phyloP scores from a whole-genome alignment of 2,888 invertebrate genomes.

The Druceiella hillmani region DNA sequence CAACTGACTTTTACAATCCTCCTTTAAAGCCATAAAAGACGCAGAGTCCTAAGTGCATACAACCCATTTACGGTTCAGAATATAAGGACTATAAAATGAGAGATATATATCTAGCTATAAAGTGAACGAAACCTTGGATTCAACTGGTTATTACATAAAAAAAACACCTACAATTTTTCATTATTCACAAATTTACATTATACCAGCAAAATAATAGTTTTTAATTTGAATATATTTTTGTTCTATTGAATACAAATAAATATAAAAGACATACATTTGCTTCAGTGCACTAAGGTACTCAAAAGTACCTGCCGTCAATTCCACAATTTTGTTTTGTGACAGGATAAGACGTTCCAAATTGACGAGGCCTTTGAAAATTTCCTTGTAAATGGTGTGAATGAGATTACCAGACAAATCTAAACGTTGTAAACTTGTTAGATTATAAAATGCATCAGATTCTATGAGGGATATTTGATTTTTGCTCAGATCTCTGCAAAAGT shows the following conservation, averaged over 20 bases:
- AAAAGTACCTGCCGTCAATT: conserved; percentile 66
- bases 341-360: conserved; percentile 66
- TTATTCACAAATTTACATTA: too few species aligned
- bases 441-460: conserved; percentile 68
- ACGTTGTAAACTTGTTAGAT: conserved; percentile 63
- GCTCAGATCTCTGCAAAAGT: conserved; percentile 65
- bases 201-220: not conserved
- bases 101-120: too few species aligned
- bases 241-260: conserved; percentile 14
- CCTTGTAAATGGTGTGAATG: conserved; percentile 61
- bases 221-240: conserved; percentile 16
- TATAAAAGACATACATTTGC: conserved; percentile 60
- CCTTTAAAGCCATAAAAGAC: too few species aligned
- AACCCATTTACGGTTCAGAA: too few species aligned
- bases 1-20: too few species aligned
- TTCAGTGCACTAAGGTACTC: conserved; percentile 61
- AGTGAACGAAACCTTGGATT: too few species aligned
- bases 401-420: conserved; percentile 67
- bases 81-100: too few species aligned
- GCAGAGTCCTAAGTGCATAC: too few species aligned
- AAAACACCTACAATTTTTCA: too few species aligned
- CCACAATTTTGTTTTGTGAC: conserved; percentile 66
- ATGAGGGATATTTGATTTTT: conserved; percentile 71
- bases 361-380: conserved; percentile 62
- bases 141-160: too few species aligned